These are phyloP conservation scores for Delichon dasypus DNA, from an alignment of 2,797 vertebrate genomes.

Conservation along the genomic window DNA sequence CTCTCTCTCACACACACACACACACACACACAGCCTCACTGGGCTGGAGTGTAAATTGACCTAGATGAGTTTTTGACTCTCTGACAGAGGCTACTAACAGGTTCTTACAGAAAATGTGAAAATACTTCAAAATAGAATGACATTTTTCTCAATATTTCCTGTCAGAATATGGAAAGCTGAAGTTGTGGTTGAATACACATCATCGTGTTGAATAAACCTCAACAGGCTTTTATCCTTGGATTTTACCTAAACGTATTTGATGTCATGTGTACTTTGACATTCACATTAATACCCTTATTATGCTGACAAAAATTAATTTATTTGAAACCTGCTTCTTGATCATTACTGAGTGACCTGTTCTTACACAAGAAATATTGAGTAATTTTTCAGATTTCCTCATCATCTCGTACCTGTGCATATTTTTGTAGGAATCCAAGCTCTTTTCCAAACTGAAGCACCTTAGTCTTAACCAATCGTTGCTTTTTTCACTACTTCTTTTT, in stretches of 20 bases:
- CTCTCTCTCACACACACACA: rapidly evolving
- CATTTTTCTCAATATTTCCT: neutral
- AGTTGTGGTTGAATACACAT: neutral
- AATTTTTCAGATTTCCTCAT: neutral
- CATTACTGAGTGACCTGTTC: neutral
- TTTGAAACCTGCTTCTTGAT: neutral
- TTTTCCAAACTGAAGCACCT: neutral
- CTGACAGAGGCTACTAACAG: neutral
- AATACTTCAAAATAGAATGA: neutral
- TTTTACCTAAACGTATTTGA: neutral
- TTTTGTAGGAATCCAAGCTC: neutral
- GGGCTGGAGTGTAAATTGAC: neutral
- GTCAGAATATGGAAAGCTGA: neutral
- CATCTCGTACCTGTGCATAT: neutral
- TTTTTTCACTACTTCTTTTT: neutral
- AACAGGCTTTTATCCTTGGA: neutral
- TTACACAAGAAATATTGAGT: neutral
- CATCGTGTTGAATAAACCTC: neutral
- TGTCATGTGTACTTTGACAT: neutral
- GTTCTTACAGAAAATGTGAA: neutral
- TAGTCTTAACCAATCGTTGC: neutral
- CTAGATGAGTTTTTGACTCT: neutral
- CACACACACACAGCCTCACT: rapidly evolving
- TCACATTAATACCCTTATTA: neutral
- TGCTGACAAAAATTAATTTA: neutral